Percentiles rank a stretch among this genome's conserved stretches.
phyloP scores from a whole-genome alignment of 2,888 invertebrate genomes.

The Idaea straminata region DNA sequence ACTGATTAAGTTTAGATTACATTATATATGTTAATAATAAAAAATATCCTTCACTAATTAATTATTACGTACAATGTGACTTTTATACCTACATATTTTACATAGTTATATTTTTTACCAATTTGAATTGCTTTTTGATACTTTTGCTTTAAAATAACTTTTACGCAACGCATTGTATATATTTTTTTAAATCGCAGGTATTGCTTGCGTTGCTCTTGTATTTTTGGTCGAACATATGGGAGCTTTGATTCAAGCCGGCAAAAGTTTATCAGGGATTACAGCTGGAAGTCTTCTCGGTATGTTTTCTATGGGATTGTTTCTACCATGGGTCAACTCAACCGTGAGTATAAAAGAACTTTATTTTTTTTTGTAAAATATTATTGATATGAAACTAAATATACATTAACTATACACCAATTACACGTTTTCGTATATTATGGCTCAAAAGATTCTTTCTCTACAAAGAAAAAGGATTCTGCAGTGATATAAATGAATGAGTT shows the following conservation, averaged over 20 bases:
- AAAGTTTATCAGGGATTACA: constrained; percentile 85
- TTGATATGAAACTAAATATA: not conserved
- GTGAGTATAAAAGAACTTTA: constrained; percentile 55
- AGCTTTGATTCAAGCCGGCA: constrained; percentile 85
- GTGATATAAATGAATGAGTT: no score
- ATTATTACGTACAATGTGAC: no score
- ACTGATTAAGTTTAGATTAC: no score
- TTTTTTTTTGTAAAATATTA: not conserved
- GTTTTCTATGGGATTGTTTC: constrained; percentile 85
- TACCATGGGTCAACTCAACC: constrained; percentile 84
- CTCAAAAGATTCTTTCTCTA: no score
- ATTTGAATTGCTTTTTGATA: constrained; percentile 11
- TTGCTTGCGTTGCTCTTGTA: constrained; percentile 83
- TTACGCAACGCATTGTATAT: not conserved
- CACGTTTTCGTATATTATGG: no score
- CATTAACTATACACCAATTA: not conserved
- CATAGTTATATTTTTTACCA: constrained; percentile 2
- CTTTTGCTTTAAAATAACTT: no score
- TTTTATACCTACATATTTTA: constrained; percentile 8
- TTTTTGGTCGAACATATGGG: constrained; percentile 87
- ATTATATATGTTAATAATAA: no score
- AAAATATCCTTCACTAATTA: no score
- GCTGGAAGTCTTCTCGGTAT: constrained; percentile 86
- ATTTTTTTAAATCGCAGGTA: constrained; percentile 53
- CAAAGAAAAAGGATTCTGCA: no score